Base-by-base conservation (phyloP, 2,797 vertebrate species). In the Brachyalestes nurse region DNA sequence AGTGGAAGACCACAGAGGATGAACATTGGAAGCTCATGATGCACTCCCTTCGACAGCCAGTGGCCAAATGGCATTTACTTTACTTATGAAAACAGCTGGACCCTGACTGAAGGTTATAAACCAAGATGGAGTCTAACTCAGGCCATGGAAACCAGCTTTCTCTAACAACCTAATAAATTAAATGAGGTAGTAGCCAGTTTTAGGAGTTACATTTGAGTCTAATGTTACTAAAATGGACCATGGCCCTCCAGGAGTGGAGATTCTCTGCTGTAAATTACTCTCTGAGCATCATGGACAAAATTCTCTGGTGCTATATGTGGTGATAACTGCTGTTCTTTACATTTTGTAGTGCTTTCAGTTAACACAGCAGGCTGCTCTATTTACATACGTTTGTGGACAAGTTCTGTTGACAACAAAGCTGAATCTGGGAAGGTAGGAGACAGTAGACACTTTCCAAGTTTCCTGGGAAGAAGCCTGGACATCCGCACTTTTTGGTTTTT, bases 1-100 rank as follows among this genome's bases (percentile, higher is more conserved):
- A 92, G 83, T 87, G 87, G 23, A 90, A 67, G 45, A 77, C 45
- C 9, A 82, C 74, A 2, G 89, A 91, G 55, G 91, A 93, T 34
- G 82, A 92, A 25, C 95, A 95, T 83, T 95, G 95, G 95, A 88
- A 73, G 42, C 64, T 91, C 84, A 95, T 95, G 94, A 90, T 93
- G 89, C 77, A 79, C 17, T 93, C 93, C n/a, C 69, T 94, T 25
- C 94, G 94, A n/a, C 88, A 89, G 70, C 85, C 88, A 84, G 75
- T 87, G 16, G 84, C 88, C 8, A 80, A 83, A 57, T 89, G 88
- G 86, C 88, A 88, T 83, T 81, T 79, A 6, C 74, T 89, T 13
- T 65, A 66, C 9, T 80, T 89, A 34, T 89, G 66, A 88, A 62
- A 55, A 21, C 16, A 10, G 3, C 13, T 21, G 19, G 47, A 13